Base-by-base conservation (phyloP, 2,113 vertebrate species). In the Phodopus roborovskii region DNA sequence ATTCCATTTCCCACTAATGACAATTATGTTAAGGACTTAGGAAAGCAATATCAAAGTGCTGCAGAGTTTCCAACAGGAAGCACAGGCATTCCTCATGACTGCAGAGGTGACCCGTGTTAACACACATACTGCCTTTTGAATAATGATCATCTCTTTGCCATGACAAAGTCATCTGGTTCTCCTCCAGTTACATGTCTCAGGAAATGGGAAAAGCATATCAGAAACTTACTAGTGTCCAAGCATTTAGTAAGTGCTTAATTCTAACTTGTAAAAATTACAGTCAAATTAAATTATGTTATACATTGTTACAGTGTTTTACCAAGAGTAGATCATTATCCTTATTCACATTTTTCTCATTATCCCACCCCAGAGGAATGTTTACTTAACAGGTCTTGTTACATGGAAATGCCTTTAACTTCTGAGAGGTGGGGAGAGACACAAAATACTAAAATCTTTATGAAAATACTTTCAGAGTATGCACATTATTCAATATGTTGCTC, bases 11-110 rank as follows among this genome's bases (percentile, higher is more conserved):
- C 68, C 91, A 74, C 16, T 71, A 36, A 39, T 70, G 60, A 92
- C 2, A n/a, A 83, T 70, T 94, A 79, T 39, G 97, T 92, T 0
- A 3, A 88, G 30, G 94, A 88, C 89, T 79, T 1, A 7, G 90
- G 91, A 97, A 94, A 91, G 0, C 15, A 97, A 66, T 30, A 86
- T 88, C 95, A 97, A 97, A 94, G 77, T 89, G 92, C 98, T 79
- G 30, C 42, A 96, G 9, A 93, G 92, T 64, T 97, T 97, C 97
- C 90, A 96, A 95, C 86, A 96, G 36, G 92, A 97, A 95, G 70
- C 45, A 71, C 0, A 97, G 92, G 96, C 24, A 33, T 83, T 91
- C 58, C 70, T 97, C 64, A 77, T 58, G 77, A 64, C 87, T 96
- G 74, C 73, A 89, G 83, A 93, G 39, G 88, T 77, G 91, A 97